These are phyloP conservation scores for Chelon labrosus DNA, from an alignment of 2,797 vertebrate genomes.

Conservation along the genomic window DNA sequence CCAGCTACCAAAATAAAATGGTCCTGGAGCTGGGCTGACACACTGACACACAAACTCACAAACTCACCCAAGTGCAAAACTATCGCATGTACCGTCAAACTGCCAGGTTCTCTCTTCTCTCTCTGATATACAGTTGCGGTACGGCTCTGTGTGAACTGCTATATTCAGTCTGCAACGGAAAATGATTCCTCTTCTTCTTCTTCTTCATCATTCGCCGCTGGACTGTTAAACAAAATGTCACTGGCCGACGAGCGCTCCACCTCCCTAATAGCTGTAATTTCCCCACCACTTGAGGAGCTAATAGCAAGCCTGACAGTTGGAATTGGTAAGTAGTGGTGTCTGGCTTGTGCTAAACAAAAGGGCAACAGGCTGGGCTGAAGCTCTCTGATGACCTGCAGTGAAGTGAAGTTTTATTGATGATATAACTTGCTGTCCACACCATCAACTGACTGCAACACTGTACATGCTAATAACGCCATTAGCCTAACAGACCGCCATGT, in stretches of 20 bases:
- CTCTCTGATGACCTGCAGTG: not conserved
- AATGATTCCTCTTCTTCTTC: constrained; percentile 53
- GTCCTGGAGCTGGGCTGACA: not conserved
- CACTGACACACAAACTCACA: constrained; percentile 1
- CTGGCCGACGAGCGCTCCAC: constrained; percentile 20
- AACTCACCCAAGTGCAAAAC: too few relatives aligned
- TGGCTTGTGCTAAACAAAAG: constrained; percentile 45
- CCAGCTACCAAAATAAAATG: constrained; percentile 40
- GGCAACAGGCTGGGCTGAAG: constrained; percentile 15
- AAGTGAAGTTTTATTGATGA: not conserved
- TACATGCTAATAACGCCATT: too few relatives aligned
- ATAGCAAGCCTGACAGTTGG: constrained; percentile 48
- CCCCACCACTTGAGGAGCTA: constrained; percentile 48
- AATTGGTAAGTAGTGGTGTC: constrained; percentile 60
- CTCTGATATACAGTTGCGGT: not conserved
- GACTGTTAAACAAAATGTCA: constrained; percentile 64
- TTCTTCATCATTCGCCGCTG: constrained; percentile 56
- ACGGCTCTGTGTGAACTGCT: not conserved
- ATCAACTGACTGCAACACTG: too few relatives aligned
- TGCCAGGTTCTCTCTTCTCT: not conserved
- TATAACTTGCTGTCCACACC: too few relatives aligned
- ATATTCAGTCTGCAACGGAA: constrained; percentile 10
- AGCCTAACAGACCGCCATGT: too few relatives aligned
- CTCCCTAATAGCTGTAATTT: constrained; percentile 62
- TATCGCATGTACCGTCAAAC: not conserved